Conservation (phyloP, 2,888 invertebrate species). For the Coremacera marginata region DNA sequence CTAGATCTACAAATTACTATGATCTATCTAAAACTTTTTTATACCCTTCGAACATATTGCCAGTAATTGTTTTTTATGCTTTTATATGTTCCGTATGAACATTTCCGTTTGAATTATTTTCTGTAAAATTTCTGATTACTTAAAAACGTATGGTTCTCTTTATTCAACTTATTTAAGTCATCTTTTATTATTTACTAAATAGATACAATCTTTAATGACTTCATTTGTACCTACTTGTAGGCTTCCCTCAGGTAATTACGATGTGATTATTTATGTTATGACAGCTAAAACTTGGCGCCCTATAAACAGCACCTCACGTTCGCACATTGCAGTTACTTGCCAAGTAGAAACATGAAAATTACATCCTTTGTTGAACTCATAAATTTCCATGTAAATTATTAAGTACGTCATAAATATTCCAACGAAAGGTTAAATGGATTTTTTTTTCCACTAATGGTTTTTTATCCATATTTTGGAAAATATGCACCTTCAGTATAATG, state of each 20-base stretch:
- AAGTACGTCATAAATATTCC: neutral
- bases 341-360: constrained; percentile 3
- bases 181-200: too few relatives aligned
- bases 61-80: too few relatives aligned
- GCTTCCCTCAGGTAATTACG: neutral
- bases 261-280: neutral
- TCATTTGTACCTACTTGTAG: too few relatives aligned
- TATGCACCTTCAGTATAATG: neutral
- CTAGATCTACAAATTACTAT: neutral
- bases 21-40: too few relatives aligned
- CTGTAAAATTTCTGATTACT: too few relatives aligned
- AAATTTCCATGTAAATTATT: constrained; percentile 5
- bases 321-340: neutral
- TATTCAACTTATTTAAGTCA: too few relatives aligned
- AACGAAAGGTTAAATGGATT: neutral
- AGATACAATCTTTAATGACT: too few relatives aligned
- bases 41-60: too few relatives aligned
- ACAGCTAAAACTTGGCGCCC: neutral
- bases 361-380: constrained; percentile 7
- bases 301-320: neutral
- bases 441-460: neutral
- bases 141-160: too few relatives aligned
- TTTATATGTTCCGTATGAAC: too few relatives aligned
- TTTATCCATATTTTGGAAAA: neutral
- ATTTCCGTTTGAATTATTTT: too few relatives aligned